phyloP scores from a whole-genome alignment of 1,140 invertebrate species.

The Microplitis demolitor region DNA sequence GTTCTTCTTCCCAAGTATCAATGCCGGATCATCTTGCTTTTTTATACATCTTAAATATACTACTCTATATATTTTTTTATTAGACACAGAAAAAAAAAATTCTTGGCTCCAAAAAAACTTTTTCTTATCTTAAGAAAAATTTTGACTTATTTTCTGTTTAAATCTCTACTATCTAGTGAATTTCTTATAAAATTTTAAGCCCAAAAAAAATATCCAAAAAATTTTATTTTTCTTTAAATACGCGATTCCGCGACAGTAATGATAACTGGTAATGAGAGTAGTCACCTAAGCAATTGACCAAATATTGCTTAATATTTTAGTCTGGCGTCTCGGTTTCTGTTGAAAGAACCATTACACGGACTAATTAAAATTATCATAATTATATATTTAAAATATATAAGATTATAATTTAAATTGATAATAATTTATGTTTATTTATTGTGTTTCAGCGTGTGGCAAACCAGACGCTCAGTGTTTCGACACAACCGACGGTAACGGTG shows the following conservation, averaged over 20 bases:
- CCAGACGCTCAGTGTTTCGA: constrained; percentile 59
- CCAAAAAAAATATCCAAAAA: too few species aligned
- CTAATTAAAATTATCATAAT: neutral
- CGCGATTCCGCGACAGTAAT: neutral
- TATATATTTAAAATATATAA: too few species aligned
- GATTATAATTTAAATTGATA: too few species aligned
- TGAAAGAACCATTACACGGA: neutral
- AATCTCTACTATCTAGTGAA: too few species aligned
- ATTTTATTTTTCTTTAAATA: neutral
- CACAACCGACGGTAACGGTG: constrained; percentile 59
- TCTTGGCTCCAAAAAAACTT: too few species aligned
- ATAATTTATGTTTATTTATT: constrained; percentile 12
- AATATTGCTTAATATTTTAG: constrained; percentile 20
- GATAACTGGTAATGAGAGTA: neutral
- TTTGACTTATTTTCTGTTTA: too few species aligned
- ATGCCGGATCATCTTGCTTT: neutral
- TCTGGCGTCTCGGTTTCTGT: constrained; percentile 6
- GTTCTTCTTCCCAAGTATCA: neutral
- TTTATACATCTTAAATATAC: too few species aligned
- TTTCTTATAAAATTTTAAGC: too few species aligned
- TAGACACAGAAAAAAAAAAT: too few species aligned
- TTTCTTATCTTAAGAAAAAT: too few species aligned
- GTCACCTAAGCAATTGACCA: constrained; percentile 20
- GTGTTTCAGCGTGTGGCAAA: constrained; percentile 59
- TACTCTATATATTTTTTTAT: too few species aligned